Evolutionary conservation across 2,113 vertebrate genomes (phyloP).

Genomic region (Axis porcinus): DNA sequence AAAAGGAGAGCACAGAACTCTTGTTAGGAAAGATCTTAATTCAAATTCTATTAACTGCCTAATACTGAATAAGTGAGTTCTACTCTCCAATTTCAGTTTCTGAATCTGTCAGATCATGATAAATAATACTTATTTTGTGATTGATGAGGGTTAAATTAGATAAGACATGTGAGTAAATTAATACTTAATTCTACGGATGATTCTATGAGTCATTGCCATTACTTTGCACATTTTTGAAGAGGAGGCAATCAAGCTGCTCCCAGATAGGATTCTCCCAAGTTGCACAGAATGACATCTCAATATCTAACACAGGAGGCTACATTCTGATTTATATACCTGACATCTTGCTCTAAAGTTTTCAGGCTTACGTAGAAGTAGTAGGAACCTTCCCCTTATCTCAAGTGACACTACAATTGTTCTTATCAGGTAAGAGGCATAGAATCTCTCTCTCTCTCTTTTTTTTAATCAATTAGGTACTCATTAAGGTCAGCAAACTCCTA

Average conservation of each 20-base stretch:
- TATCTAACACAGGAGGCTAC: no score
- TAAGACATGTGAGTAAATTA: background rate
- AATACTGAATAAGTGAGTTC: background rate
- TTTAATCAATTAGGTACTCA: slow-evolving; percentile 46
- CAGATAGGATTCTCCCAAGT: background rate
- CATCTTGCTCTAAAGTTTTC: background rate
- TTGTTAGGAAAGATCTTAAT: background rate
- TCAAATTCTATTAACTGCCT: background rate
- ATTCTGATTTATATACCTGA: background rate
- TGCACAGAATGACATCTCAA: background rate
- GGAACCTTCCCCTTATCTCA: slow-evolving; percentile 16
- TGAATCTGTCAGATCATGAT: background rate
- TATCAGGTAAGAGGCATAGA: slow-evolving; percentile 26
- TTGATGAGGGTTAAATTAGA: background rate
- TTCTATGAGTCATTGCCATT: background rate
- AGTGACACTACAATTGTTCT: background rate
- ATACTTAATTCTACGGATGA: background rate
- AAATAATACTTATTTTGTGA: background rate
- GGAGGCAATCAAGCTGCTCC: background rate
- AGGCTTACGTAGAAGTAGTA: background rate
- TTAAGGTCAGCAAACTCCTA: slow-evolving; percentile 38
- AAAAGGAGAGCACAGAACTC: background rate
- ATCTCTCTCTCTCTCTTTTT: background rate
- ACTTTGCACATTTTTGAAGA: background rate
- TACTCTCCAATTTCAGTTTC: background rate